A percentile compares a stretch with the other conserved stretches of the same genome.
Conservation (phyloP, 1,140 invertebrate genomes). For the Globodera ellingtonae region DNA sequence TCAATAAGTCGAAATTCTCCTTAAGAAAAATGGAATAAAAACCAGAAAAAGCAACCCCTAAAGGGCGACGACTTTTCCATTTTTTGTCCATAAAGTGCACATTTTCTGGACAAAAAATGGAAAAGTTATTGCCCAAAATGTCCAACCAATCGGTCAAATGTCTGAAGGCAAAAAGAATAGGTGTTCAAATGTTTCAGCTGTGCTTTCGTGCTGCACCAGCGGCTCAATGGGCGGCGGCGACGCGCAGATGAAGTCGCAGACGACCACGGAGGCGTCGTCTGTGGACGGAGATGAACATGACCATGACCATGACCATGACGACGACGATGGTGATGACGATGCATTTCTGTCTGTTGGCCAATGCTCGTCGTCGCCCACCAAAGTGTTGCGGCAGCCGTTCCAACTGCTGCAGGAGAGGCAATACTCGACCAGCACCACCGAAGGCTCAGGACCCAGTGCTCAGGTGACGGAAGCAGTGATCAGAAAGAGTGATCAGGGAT, state of each 20-base stretch:
- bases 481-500: too few relatives aligned
- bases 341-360: constrained; percentile 17
- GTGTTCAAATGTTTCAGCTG: neutral
- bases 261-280: constrained; percentile 16
- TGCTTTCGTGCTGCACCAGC: constrained; percentile 20
- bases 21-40: too few relatives aligned
- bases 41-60: too few relatives aligned
- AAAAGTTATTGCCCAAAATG: too few relatives aligned
- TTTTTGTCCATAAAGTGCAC: too few relatives aligned
- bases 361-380: constrained; percentile 4
- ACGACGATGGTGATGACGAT: constrained; percentile 9
- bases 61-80: too few relatives aligned
- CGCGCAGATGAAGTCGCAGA: constrained; percentile 28
- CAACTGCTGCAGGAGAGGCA: constrained; percentile 27
- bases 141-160: too few relatives aligned
- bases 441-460: constrained; percentile 1
- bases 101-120: too few relatives aligned
- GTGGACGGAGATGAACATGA: neutral
- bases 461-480: neutral
- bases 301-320: neutral
- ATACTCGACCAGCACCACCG: constrained; percentile 30
- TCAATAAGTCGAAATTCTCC: too few relatives aligned
- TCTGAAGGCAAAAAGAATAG: too few relatives aligned
- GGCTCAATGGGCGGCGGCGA: constrained; percentile 4
- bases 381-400: constrained; percentile 17